Base-by-base conservation (phyloP, 2,113 vertebrate species). In the Pao palembangensis region DNA sequence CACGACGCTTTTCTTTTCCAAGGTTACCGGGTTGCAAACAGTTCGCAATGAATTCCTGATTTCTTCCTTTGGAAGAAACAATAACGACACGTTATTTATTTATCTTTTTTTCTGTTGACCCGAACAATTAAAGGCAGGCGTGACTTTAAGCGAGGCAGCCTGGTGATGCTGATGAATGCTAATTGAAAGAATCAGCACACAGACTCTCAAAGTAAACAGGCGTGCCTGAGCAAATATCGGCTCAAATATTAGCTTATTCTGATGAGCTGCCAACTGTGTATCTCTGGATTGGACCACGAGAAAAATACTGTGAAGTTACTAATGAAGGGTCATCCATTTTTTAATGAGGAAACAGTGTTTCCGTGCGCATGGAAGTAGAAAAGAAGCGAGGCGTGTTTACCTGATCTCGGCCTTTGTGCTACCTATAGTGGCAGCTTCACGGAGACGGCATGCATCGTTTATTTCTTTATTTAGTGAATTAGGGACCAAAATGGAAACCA, bases 401-500 rank as follows among this genome's bases (percentile, higher is more conserved):
- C 70, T 51, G 71, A 61, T 63, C 52, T 61, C 5, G 2, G 47
- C 61, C 54, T 70, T 70, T 81, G 62, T 69, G 69, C 73, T 62
- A 79, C 68, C 70, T 82, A 64, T 53, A 63, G 63, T 19, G 57
- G 70, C 6, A 70, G 61, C 66, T 80, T 61, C 8, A 15, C 57
- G 41, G 55, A 70, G 58, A 71, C 51, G 38, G 57, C 43, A 53
- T 66, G 57, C 58, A 71, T 75, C 71, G 52, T 23, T 75, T 63
- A 64, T 46, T 8, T 42, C 49, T 61, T 58, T 66, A 25, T 53
- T 44, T 61, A 38, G 8, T 38, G 11, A 38, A 46, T 69, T 25
- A 49, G 6, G 19, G 66, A 70, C 67, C 34, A 72, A 78, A 83
- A 76, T 71, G 56, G 75, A 85, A 87, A 83, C 80, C 78, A 83